These are phyloP conservation scores for Geranospiza caerulescens DNA, from an alignment of 2,797 vertebrate genomes.

Conservation along the genomic window DNA sequence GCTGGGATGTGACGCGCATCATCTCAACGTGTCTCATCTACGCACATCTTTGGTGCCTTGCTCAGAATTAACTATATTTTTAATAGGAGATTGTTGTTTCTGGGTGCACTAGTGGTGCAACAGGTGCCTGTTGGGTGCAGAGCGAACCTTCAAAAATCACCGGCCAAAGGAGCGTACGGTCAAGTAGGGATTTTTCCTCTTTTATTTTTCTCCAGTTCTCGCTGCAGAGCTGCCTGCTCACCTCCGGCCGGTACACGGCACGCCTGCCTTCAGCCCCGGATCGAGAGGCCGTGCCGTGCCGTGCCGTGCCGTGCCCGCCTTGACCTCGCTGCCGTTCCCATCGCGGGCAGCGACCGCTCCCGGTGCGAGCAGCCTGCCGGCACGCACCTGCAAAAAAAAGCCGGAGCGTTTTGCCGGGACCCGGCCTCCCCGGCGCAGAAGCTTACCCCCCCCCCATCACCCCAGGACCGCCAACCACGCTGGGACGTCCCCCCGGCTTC, in stretches of 20 bases:
- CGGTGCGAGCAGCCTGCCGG: background rate
- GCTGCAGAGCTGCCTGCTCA: background rate
- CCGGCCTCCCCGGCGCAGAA: too few species aligned
- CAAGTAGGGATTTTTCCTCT: rapidly evolving
- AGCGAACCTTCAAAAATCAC: background rate
- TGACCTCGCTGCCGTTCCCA: rapidly evolving
- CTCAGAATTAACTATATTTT: rapidly evolving
- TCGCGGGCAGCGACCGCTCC: too few species aligned
- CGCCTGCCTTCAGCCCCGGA: background rate
- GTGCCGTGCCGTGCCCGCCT: background rate
- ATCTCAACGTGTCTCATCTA: rapidly evolving
- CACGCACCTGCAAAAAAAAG: background rate
- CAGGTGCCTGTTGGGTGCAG: background rate
- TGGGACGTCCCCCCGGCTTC: background rate
- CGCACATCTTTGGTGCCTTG: rapidly evolving
- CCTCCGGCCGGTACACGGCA: too few species aligned
- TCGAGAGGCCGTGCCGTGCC: background rate
- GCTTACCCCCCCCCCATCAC: background rate
- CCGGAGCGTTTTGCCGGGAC: background rate
- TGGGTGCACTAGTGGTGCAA: background rate
- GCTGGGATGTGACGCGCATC: rapidly evolving
- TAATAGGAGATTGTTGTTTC: rapidly evolving
- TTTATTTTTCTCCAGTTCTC: background rate
- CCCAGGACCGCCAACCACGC: background rate
- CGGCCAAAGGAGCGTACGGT: rapidly evolving